phyloP scores from a whole-genome alignment of 2,888 invertebrate species.

The Rotaria sp. region DNA sequence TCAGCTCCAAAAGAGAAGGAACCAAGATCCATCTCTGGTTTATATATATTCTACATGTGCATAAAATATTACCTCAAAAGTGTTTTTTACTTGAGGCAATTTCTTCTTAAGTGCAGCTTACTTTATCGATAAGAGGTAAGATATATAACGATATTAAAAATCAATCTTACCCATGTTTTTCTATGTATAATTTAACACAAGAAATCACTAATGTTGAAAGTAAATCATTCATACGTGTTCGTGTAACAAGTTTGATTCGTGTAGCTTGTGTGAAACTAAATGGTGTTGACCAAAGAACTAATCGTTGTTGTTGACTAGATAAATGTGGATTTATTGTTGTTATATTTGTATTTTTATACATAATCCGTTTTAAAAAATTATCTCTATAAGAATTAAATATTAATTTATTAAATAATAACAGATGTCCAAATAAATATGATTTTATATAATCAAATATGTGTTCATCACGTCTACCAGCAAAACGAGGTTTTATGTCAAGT shows the following conservation, averaged over 20 bases:
- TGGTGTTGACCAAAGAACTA: conserved; percentile 37
- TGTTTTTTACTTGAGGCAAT: too few relatives aligned
- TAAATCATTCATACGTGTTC: conserved; percentile 40
- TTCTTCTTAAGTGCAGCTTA: too few relatives aligned
- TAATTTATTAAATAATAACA: background rate
- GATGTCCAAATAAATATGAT: background rate
- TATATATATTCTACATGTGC: too few relatives aligned
- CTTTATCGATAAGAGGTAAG: too few relatives aligned
- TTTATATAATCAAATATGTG: conserved; percentile 20
- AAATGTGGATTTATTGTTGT: background rate
- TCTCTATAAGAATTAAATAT: background rate
- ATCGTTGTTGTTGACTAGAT: background rate
- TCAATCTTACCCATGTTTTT: background rate
- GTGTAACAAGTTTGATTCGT: conserved; percentile 37
- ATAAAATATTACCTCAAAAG: too few relatives aligned
- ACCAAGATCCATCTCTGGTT: too few relatives aligned
- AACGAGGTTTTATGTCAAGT: conserved; percentile 38
- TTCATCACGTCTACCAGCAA: background rate
- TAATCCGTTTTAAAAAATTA: background rate
- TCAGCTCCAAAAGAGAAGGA: too few relatives aligned
- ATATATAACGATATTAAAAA: too few relatives aligned
- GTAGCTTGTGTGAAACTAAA: conserved; percentile 33
- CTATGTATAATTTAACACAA: background rate
- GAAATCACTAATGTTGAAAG: conserved; percentile 11
- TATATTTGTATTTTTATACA: background rate